A percentile compares a stretch with the other conserved stretches of the same genome.
These are phyloP conservation scores for Microvelia longipes DNA, from an alignment of 1,140 invertebrate species.

Conservation along the genomic window DNA sequence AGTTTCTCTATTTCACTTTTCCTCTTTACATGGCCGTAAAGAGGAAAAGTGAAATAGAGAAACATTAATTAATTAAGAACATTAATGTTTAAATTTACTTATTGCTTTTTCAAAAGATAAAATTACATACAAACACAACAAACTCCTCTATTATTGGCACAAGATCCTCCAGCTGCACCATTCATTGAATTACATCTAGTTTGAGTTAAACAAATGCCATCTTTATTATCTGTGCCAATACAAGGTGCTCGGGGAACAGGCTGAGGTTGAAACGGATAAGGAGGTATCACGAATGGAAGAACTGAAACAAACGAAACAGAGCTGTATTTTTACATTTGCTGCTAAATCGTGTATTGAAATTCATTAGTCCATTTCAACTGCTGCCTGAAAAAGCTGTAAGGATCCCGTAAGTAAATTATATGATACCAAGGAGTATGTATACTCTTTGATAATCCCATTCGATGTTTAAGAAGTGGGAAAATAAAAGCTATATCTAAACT, in stretches of 20 bases:
- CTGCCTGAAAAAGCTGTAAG: no score
- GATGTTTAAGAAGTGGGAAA: no score
- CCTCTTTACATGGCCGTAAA: background rate
- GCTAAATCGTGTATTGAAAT: no score
- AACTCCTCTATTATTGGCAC: slow-evolving; percentile 48
- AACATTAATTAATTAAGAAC: background rate
- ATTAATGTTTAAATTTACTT: background rate
- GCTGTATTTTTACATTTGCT: no score
- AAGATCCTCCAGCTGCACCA: slow-evolving; percentile 49
- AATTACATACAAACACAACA: slow-evolving; percentile 61
- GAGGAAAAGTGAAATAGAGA: background rate
- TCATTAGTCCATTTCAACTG: no score
- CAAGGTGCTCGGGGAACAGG: slow-evolving; percentile 40
- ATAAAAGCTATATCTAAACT: no score
- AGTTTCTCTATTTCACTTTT: no score
- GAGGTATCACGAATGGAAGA: slow-evolving; percentile 5
- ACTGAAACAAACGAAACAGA: background rate
- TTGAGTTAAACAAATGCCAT: slow-evolving; percentile 58
- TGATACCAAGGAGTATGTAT: no score
- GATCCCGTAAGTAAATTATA: no score
- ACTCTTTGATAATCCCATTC: no score
- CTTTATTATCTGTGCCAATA: slow-evolving; percentile 40
- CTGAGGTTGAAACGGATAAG: background rate
- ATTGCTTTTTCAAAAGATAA: background rate
- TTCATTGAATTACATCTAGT: slow-evolving; percentile 52